Evolutionary conservation across 2,888 invertebrate genomes (phyloP).

Genomic region (Mechanitis messenoides): DNA sequence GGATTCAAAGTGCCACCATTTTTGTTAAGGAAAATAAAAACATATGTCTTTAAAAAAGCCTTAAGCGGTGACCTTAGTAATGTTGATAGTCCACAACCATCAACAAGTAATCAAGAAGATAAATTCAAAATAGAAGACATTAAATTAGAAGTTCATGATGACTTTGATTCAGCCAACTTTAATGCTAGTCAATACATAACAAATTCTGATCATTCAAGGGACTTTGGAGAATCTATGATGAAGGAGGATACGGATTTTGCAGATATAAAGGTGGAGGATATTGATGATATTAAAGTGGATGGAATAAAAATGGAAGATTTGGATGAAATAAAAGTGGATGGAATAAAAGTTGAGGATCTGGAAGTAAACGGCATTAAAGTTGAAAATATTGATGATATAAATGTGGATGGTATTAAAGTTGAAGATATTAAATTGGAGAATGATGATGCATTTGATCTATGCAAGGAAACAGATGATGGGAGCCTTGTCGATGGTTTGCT

Average conservation of each 20-base stretch:
- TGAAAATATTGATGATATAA: slow-evolving; percentile 61
- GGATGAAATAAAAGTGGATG: slow-evolving; percentile 62
- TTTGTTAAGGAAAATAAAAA: slow-evolving; percentile 84
- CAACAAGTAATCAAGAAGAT: slow-evolving; percentile 55
- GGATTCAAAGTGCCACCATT: slow-evolving; percentile 86
- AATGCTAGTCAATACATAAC: slow-evolving; percentile 62
- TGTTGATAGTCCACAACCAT: slow-evolving; percentile 61
- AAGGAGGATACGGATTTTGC: slow-evolving; percentile 65
- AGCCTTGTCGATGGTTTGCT: slow-evolving; percentile 65
- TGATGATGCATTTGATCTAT: slow-evolving; percentile 58
- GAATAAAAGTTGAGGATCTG: slow-evolving; percentile 63
- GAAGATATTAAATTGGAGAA: slow-evolving; percentile 67
- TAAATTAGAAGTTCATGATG: slow-evolving; percentile 60
- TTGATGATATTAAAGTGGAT: slow-evolving; percentile 68
- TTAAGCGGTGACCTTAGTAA: slow-evolving; percentile 53
- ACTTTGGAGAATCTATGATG: slow-evolving; percentile 57
- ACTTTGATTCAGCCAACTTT: slow-evolving; percentile 56
- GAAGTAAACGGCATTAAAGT: slow-evolving; percentile 61
- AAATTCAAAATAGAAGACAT: slow-evolving; percentile 61
- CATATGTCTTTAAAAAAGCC: slow-evolving; percentile 73
- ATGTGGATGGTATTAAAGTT: slow-evolving; percentile 60
- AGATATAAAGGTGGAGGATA: slow-evolving; percentile 70
- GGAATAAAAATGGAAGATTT: slow-evolving; percentile 64
- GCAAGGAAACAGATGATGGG: slow-evolving; percentile 57
- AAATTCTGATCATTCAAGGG: slow-evolving; percentile 54